A percentile compares a stretch with the other conserved stretches of the same genome.
Conservation (phyloP, 92 coral and sea anemone species). For the Porites rus region DNA sequence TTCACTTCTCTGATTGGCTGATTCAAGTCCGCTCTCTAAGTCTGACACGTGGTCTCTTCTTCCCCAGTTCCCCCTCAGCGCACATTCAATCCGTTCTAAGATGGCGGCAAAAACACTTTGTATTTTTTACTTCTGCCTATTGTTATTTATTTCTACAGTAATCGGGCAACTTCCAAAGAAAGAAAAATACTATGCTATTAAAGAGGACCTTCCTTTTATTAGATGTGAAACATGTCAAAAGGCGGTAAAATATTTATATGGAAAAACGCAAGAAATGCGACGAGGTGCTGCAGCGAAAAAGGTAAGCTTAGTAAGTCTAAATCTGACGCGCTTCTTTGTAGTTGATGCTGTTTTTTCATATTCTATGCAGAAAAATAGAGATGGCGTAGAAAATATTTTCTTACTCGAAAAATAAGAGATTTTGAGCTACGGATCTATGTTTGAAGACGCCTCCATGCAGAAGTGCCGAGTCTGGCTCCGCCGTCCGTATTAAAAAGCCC, state of each 20-base stretch:
- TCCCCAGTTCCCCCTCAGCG: slow-evolving; percentile 16
- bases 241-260: slow-evolving; percentile 84
- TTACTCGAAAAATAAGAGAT: neutral
- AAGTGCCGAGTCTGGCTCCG: too few species aligned
- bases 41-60: slow-evolving; percentile 25
- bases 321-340: neutral
- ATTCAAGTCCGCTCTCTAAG: too few species aligned
- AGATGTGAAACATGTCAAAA: slow-evolving; percentile 96
- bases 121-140: slow-evolving; percentile 10
- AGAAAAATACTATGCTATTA: slow-evolving; percentile 84
- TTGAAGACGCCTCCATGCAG: too few species aligned
- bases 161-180: slow-evolving; percentile 82
- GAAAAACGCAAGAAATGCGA: slow-evolving; percentile 88
- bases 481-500: too few species aligned
- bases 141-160: slow-evolving; percentile 26
- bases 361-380: neutral
- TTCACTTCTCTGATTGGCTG: slow-evolving; percentile 11
- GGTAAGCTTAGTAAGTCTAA: slow-evolving; percentile 63
- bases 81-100: slow-evolving; percentile 2
- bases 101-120: slow-evolving; percentile 43
- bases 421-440: neutral
- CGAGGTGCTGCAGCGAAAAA: slow-evolving; percentile 68
- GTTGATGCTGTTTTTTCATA: neutral
- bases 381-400: neutral
- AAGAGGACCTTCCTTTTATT: slow-evolving; percentile 81